A percentile compares a stretch with the other conserved stretches of the same genome.
These are phyloP conservation scores for Erythrocebus patas DNA, from an alignment of 2,113 vertebrate genomes.

Conservation along the genomic window DNA sequence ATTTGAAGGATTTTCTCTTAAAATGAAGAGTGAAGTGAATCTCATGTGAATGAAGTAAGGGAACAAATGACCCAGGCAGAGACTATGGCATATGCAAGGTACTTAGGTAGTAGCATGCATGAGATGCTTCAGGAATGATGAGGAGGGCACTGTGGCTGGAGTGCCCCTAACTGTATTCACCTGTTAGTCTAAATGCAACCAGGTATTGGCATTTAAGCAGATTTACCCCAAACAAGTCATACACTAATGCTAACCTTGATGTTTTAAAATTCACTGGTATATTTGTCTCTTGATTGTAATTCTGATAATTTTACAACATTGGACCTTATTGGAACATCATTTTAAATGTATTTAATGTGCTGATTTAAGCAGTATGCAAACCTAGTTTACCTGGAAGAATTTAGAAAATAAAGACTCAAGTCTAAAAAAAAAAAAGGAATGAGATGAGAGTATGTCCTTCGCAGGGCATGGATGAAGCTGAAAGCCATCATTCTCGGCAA, in stretches of 20 bases:
- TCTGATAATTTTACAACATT: neutral
- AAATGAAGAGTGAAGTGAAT: neutral
- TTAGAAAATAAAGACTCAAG: neutral
- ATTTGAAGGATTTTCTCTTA: neutral
- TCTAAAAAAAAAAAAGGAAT: too few species aligned
- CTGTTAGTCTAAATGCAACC: neutral
- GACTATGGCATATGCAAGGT: neutral
- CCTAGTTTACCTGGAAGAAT: neutral
- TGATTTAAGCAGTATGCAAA: neutral
- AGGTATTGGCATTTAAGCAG: neutral
- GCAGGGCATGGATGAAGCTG: too few species aligned
- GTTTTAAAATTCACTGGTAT: neutral
- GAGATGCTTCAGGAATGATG: neutral
- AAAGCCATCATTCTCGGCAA: too few species aligned
- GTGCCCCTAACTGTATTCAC: neutral
- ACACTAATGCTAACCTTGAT: neutral
- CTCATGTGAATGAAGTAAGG: neutral
- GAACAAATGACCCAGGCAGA: neutral
- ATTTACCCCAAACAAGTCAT: neutral
- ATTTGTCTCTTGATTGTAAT: neutral
- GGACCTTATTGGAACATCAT: neutral
- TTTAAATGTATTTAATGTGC: neutral
- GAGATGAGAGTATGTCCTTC: too few species aligned
- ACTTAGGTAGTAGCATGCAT: neutral
- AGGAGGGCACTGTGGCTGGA: neutral